phyloP scores from a whole-genome alignment of 1,140 invertebrate species.

The Euura saliciscinereae region DNA sequence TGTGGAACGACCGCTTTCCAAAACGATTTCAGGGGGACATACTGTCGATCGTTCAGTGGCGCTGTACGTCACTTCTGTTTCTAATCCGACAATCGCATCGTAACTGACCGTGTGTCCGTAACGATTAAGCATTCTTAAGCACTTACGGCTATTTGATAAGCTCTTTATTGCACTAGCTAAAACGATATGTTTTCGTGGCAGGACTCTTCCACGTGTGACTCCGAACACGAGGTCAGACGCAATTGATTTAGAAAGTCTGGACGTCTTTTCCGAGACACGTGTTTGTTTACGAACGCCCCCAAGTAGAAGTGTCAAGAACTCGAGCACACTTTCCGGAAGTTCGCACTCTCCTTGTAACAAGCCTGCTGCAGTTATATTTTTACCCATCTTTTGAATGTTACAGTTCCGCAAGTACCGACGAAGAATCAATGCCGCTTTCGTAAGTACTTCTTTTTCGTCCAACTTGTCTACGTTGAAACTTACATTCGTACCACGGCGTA shows the following conservation, averaged over 20 bases:
- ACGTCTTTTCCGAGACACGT: constrained; percentile 24
- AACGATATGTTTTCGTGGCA: constrained; percentile 33
- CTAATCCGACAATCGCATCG: constrained; percentile 23
- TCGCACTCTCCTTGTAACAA: constrained; percentile 30
- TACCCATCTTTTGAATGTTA: constrained; percentile 22
- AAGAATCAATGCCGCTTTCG: constrained; percentile 29
- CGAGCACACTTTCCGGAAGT: constrained; percentile 25
- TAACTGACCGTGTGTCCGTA: constrained; percentile 29
- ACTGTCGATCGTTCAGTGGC: constrained; percentile 24
- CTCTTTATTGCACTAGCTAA: constrained; percentile 34
- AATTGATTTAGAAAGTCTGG: constrained; percentile 25
- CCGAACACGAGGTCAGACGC: constrained; percentile 28
- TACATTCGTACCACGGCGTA: too few species aligned
- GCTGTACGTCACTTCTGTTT: constrained; percentile 27
- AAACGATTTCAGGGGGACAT: constrained; percentile 28
- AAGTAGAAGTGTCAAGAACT: constrained; percentile 27
- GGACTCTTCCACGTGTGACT: constrained; percentile 28
- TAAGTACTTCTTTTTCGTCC: too few species aligned
- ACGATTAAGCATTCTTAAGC: constrained; percentile 30
- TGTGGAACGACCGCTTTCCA: constrained; percentile 26
- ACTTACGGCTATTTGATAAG: constrained; percentile 33
- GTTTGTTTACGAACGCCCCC: constrained; percentile 14
- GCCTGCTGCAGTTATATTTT: constrained; percentile 24
- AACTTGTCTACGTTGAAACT: too few species aligned
- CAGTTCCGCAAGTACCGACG: constrained; percentile 15